Base-by-base conservation (phyloP, 2,113 vertebrate genomes). In the Tenrec ecaudatus region DNA sequence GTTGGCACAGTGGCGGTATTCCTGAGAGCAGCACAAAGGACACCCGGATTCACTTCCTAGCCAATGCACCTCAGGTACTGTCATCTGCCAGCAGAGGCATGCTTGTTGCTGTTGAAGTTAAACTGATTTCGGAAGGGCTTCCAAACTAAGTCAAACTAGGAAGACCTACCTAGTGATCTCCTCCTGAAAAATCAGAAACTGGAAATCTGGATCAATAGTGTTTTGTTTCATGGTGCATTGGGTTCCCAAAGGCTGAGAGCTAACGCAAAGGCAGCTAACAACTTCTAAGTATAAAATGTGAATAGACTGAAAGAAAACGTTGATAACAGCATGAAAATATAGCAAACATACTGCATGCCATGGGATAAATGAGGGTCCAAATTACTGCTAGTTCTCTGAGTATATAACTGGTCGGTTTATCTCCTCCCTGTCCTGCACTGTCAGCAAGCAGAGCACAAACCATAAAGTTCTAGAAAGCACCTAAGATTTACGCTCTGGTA, bases 401-500 rank as follows among this genome's bases (percentile, higher is more conserved):
- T 53, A 27, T n/a, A 40, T 25, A 58, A 9, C 12, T 15, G 47
- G 62, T 10, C 17, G 14, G 25, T 2, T 17, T 16, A 16, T 6
- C 69, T 83, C n/a, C 14, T 47, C n/a, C 17, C 25, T 22, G 25
- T 64, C 69, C 15, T 75, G 81, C 71, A 53, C 83, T 77, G 66
- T 68, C 29, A 31, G 88, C 60, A n/a, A 38, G 81, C 69, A 92
- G 69, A 69, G 79, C 75, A 77, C 11, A 68, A 82, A 75, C 79
- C 29, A 75, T 75, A 87, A 19, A 68, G 10, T 16, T 53, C 47
- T 71, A 12, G 29, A 90, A 86, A 31, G 19, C 47, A 40, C 15
- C n/a, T 11, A 43, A 43, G 64, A 60, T 31, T 91, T 60, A 69
- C 3, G 71, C 29, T 75, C 75, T 31, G 20, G 71, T 15, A 15